Evolutionary conservation across 35 echinoderm and acorn worm species (phyloP).

Genomic region (Diadema setosum): DNA sequence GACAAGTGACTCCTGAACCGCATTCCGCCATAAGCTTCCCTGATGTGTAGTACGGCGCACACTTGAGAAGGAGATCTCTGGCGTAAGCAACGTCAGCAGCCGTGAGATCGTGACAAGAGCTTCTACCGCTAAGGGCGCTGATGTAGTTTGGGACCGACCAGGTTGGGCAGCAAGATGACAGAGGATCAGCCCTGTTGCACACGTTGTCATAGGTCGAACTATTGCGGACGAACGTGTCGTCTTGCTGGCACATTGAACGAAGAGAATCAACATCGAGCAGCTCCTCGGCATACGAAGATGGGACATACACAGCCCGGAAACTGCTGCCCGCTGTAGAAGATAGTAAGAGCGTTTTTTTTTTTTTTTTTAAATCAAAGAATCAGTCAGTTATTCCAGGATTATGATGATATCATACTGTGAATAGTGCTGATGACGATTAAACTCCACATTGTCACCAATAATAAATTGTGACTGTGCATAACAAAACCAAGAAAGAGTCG

Average conservation of each 20-base stretch:
- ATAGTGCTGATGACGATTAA: too few relatives aligned
- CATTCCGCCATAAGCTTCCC: not conserved
- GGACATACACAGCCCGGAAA: not conserved
- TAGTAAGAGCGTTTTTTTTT: too few relatives aligned
- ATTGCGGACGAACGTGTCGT: not conserved
- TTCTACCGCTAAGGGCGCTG: not conserved
- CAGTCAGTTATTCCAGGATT: too few relatives aligned
- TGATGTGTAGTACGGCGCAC: not conserved
- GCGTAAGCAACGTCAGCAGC: not conserved
- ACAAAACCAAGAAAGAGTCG: too few relatives aligned
- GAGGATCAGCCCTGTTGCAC: not conserved
- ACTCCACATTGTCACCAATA: too few relatives aligned
- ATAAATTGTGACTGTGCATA: too few relatives aligned
- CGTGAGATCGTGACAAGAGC: not conserved
- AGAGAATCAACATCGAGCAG: not conserved
- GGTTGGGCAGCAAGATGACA: not conserved
- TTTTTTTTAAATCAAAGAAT: too few relatives aligned
- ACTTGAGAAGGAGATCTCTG: not conserved
- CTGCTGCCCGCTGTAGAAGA: not conserved
- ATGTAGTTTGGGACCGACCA: conserved; percentile 10
- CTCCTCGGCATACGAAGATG: not conserved
- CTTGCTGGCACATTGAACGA: not conserved
- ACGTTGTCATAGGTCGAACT: not conserved
- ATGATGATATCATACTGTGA: too few relatives aligned
- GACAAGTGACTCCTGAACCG: not conserved